Percentiles rank a stretch among this genome's conserved stretches.
These are phyloP conservation scores for Vesta saturnalis DNA, from an alignment of 2,888 invertebrate species.

Conservation along the genomic window DNA sequence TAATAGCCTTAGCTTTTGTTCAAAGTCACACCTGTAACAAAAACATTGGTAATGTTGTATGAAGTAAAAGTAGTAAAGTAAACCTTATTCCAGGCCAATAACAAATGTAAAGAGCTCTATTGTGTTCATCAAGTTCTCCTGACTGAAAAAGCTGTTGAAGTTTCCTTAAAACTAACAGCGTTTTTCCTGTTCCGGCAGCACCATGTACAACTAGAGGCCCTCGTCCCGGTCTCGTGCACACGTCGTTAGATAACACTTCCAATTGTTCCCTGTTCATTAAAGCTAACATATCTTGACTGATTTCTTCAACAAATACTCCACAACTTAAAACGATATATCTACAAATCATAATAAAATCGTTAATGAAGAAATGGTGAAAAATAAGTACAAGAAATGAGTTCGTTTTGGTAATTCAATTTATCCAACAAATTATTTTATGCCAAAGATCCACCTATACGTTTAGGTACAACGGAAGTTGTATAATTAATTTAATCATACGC, in stretches of 20 bases:
- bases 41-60: slow-evolving; percentile 5
- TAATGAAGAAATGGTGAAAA: no score
- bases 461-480: no score
- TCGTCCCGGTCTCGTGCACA: slow-evolving; percentile 45
- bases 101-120: slow-evolving; percentile 57
- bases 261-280: slow-evolving; percentile 57
- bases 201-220: slow-evolving; percentile 56
- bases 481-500: no score
- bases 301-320: slow-evolving; percentile 58
- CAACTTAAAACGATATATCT: slow-evolving; percentile 58
- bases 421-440: no score
- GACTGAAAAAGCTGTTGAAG: slow-evolving; percentile 52
- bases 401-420: no score
- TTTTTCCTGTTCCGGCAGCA: slow-evolving; percentile 60
- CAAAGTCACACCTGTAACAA: slow-evolving; percentile 50
- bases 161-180: slow-evolving; percentile 57
- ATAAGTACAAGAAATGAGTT: no score
- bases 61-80: slow-evolving; percentile 10
- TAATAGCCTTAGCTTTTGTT: slow-evolving; percentile 49
- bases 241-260: slow-evolving; percentile 48
- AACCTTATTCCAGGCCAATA: slow-evolving; percentile 60
- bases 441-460: no score
- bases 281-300: slow-evolving; percentile 54
- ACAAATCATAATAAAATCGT: background rate
- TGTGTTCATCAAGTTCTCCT: slow-evolving; percentile 52